Evolutionary conservation across 1,140 invertebrate species (phyloP), one percentile per base, ranked within the genome.

Genomic region (Drosophila arawakana): DNA sequence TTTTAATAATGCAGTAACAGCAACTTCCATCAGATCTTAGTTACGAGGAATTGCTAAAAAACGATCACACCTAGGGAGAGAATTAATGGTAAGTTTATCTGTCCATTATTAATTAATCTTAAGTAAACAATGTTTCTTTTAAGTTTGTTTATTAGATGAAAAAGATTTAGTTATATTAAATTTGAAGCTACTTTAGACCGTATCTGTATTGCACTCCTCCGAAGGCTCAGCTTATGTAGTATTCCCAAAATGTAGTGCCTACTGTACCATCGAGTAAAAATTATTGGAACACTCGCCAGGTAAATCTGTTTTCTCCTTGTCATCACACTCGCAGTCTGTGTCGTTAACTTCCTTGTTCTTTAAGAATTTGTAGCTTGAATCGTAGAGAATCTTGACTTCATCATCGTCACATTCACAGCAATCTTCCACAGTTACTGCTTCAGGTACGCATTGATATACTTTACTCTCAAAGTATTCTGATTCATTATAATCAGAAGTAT

Each of bases 371-470:
- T 59, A 65, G n/a, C 73, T 75, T 7, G 59, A 75, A 52, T 75
- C 73, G 25, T 65, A 75, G 0, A 75, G 54, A 2, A 75, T 60
- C 25, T 71, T 71, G 11, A 71, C 13, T 50, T 71, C 67, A 37
- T 65, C 54, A 15, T 59, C 37, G 2, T 49, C 52, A 55, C 54
- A 25, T 13, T n/a, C 7, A 41, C 18, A n/a, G 6, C 21, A 21
- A 8, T n/a, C n/a, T 25, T 25, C 10, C 21, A 41, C 11, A 11
- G 8, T 10, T 41, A 10, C 39, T 41, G 49, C 18, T 11, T 30
- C 25, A 5, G 25, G 25, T 6, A 30, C 6, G 6, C 25, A 30
- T 2, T 21, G 18, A 30, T 30, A 30, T 6, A 30, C 25, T 30
- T 30, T 30, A 5, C 25, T 30, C 25, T 30, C 0, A 6, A 30